These are phyloP conservation scores for Magallana ariakensis DNA, from an alignment of 1,140 invertebrate genomes.

Conservation along the genomic window DNA sequence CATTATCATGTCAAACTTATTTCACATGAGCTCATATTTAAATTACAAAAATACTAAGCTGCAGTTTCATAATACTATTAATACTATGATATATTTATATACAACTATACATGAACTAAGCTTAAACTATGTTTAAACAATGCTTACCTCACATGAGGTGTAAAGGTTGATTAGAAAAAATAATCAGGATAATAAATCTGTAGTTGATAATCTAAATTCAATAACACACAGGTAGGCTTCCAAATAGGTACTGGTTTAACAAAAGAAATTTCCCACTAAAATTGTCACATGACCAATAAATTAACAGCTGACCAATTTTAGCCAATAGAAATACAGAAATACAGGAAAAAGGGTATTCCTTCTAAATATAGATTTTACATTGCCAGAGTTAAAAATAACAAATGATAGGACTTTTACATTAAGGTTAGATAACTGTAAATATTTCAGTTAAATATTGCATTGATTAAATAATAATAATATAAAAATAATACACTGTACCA, in stretches of 20 bases:
- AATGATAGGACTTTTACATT: no score
- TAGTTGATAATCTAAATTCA: neutral
- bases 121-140: neutral
- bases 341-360: no score
- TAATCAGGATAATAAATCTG: neutral
- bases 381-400: no score
- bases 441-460: no score
- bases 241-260: neutral
- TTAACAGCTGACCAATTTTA: no score
- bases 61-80: neutral
- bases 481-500: neutral
- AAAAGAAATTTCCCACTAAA: neutral
- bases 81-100: neutral
- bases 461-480: neutral
- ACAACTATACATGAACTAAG: neutral
- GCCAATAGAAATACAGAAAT: no score
- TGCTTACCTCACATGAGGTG: slow-evolving; percentile 8
- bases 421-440: no score
- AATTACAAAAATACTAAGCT: neutral
- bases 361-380: no score
- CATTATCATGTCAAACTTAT: neutral
- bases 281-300: neutral
- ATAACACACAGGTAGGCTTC: neutral
- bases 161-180: neutral
- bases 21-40: neutral